Evolutionary conservation across 2,113 vertebrate species (phyloP), one percentile per base, ranked within the genome.

Genomic region (Sinocyclocheilus grahami): DNA sequence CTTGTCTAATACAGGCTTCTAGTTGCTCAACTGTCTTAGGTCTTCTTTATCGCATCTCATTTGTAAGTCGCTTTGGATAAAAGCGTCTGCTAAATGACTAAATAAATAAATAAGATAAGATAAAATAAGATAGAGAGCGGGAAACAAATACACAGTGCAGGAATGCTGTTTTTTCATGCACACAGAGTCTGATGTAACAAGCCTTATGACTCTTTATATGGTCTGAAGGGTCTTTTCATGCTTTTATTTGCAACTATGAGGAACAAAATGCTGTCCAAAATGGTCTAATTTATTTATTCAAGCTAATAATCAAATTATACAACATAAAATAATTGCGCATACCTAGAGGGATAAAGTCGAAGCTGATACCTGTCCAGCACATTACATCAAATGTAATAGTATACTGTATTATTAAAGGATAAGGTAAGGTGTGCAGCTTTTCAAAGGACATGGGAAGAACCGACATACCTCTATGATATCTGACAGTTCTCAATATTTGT

Each of bases 321-420:
- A 60, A 22, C 2, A 14, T 63, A 1, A 8, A 42, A 24, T 24
- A 24, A 33, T 62, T 62, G 22, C 8, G 37, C 20, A 63, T 24
- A 30, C 48, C 53, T 58, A 42, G 5, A 6, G 18, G 53, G 30
- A 60, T 60, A n/a, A 60, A n/a, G 30, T 30, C 8, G 0, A 11
- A 37, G 22, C 53, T 37, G 53, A 58, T 58, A 79, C 77, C 33
- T 58, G 69, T 39, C n/a, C 42, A 75, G 71, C 71, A 48, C 42
- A 84, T n/a, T 37, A 33, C 27, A 77, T 71, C 30, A 71, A 42
- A 51, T 18, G 84, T 71, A 79, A 85, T 5, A 37, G 4, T 39
- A 85, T 42, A 84, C 46, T 53, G 62, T 53, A 51, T 53, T 53
- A 22, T 48, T 46, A 27, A 75, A 62, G 48, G 63, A 2, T 42